Conservation (phyloP, 1,140 invertebrate genomes). For the Notospermus geniculatus region DNA sequence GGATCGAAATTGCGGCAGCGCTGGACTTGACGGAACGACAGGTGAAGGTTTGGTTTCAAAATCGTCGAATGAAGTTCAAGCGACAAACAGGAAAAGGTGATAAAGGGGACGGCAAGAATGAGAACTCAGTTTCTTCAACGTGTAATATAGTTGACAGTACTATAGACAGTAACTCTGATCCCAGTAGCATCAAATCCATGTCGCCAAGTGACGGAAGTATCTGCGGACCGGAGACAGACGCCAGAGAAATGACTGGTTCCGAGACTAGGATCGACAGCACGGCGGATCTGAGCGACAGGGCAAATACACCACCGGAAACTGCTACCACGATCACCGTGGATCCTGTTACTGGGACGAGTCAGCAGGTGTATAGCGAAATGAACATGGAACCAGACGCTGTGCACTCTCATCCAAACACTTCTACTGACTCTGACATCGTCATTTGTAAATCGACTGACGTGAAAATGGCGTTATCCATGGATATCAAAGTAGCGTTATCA, state of each 20-base stretch:
- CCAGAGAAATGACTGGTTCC: background rate
- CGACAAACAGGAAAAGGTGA: constrained; percentile 4
- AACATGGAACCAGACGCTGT: too few species aligned
- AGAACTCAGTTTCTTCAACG: background rate
- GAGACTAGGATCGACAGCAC: too few species aligned
- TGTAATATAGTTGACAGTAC: background rate
- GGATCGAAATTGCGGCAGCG: constrained; percentile 77
- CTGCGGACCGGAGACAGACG: background rate
- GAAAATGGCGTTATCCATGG: too few species aligned
- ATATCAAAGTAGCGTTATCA: too few species aligned
- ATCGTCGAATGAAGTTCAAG: constrained; percentile 34
- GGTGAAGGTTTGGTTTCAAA: constrained; percentile 44
- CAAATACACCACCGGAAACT: too few species aligned
- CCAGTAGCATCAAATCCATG: background rate
- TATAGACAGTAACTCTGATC: background rate
- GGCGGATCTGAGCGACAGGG: too few species aligned
- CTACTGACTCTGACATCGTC: too few species aligned
- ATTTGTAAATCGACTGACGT: too few species aligned
- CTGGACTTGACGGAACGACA: constrained; percentile 63
- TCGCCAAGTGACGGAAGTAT: background rate
- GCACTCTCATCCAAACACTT: too few species aligned
- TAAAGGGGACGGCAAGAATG: background rate
- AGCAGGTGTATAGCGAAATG: too few species aligned
- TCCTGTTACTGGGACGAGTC: too few species aligned
- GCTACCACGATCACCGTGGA: too few species aligned